Conservation (phyloP, 2,113 vertebrate species). For the Thomomys bottae region DNA sequence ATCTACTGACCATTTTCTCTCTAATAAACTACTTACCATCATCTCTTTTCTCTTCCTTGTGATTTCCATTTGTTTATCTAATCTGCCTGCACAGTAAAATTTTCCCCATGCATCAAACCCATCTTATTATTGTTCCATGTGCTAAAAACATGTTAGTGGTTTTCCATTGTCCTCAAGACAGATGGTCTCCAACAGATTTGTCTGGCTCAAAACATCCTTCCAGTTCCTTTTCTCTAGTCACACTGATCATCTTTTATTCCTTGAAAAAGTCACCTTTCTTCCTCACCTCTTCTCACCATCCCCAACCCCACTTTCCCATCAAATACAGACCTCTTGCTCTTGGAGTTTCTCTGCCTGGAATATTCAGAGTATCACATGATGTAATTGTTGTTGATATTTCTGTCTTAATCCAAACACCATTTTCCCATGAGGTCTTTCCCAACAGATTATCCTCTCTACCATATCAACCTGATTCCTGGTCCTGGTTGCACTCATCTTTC, state of each 20-base stretch:
- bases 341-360: background rate
- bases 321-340: background rate
- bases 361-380: background rate
- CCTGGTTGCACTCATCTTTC: background rate
- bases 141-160: background rate
- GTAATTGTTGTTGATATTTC: background rate
- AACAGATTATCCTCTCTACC: background rate
- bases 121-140: background rate
- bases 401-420: background rate
- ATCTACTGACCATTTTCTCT: too few relatives aligned
- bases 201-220: background rate
- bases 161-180: background rate
- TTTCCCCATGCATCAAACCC: background rate
- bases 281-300: background rate
- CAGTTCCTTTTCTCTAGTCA: background rate
- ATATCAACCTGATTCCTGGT: background rate
- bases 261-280: background rate
- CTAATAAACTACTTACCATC: too few relatives aligned
- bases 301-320: too few relatives aligned
- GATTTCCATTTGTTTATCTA: conserved; percentile 10
- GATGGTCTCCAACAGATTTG: background rate
- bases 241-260: background rate
- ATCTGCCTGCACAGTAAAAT: background rate
- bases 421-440: background rate
- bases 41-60: background rate